Conservation (phyloP, 2,113 vertebrate species). For the Hystrix brachyura region DNA sequence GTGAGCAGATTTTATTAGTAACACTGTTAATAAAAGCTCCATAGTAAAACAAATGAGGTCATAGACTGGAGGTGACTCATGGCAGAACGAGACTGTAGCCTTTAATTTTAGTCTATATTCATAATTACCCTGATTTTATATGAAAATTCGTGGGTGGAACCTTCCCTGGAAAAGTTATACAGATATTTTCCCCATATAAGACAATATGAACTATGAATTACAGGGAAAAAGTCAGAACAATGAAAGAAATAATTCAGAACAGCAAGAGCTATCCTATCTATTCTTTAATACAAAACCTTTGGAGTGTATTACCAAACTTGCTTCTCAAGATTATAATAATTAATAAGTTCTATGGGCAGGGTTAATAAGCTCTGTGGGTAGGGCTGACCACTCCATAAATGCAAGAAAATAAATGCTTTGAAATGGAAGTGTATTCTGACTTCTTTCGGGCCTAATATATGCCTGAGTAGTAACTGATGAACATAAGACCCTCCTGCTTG, state of each 20-base stretch:
- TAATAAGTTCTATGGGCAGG: neutral
- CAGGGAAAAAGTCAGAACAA: neutral
- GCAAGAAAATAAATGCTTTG: neutral
- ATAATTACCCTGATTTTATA: neutral
- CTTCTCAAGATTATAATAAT: neutral
- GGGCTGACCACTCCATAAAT: neutral
- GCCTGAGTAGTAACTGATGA: neutral
- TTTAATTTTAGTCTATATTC: neutral
- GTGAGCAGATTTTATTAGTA: neutral
- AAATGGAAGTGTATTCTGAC: neutral
- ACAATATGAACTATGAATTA: neutral
- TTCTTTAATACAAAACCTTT: neutral
- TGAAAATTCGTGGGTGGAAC: neutral
- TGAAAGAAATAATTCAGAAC: neutral
- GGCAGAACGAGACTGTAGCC: neutral
- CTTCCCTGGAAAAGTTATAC: neutral
- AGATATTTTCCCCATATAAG: neutral
- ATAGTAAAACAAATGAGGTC: neutral
- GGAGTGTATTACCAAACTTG: neutral
- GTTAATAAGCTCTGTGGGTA: neutral
- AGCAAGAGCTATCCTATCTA: neutral
- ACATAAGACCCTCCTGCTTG: neutral
- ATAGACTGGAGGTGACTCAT: neutral
- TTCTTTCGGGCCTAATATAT: neutral
- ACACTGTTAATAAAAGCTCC: neutral